Evolutionary conservation across 2,888 invertebrate species (phyloP).

Genomic region (Notodonta ziczac): DNA sequence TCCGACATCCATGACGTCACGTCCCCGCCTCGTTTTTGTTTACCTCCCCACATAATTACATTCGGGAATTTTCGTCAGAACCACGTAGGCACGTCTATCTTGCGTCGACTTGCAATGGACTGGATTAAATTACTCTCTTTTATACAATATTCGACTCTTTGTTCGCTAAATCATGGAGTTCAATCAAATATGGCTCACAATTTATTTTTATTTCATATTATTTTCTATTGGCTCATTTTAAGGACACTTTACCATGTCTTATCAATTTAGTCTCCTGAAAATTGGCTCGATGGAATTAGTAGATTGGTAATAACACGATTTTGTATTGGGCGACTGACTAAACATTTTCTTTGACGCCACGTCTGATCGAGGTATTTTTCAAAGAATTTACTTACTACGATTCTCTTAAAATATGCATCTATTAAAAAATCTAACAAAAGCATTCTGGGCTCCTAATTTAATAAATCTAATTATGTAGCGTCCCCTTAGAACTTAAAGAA

Average conservation of each 20-base stretch:
- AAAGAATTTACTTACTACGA: neutral
- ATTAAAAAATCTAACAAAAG: neutral
- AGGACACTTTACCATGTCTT: constrained; percentile 21
- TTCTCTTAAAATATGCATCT: neutral
- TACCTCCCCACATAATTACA: constrained; percentile 30
- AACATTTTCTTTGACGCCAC: neutral
- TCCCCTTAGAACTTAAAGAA: constrained; percentile 27
- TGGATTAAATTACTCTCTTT: constrained; percentile 35
- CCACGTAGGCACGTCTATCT: constrained; percentile 32
- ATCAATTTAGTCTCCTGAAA: constrained; percentile 15
- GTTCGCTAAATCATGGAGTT: neutral
- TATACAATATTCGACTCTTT: constrained; percentile 5
- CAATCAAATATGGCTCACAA: neutral
- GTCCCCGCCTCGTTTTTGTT: constrained; percentile 11
- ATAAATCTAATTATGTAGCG: constrained; percentile 33
- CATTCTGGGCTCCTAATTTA: constrained; percentile 13
- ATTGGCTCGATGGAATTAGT: constrained; percentile 6
- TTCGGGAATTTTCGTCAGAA: constrained; percentile 31
- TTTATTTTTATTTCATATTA: neutral
- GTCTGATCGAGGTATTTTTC: neutral
- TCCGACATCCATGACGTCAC: constrained; percentile 15
- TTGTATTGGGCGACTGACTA: neutral
- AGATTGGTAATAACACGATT: neutral
- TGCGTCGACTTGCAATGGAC: constrained; percentile 24
- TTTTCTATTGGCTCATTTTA: constrained; percentile 11